A percentile compares a stretch with the other conserved stretches of the same genome.
Conservation (phyloP, 2,113 vertebrate species). For the Pelvicachromis taeniatus region DNA sequence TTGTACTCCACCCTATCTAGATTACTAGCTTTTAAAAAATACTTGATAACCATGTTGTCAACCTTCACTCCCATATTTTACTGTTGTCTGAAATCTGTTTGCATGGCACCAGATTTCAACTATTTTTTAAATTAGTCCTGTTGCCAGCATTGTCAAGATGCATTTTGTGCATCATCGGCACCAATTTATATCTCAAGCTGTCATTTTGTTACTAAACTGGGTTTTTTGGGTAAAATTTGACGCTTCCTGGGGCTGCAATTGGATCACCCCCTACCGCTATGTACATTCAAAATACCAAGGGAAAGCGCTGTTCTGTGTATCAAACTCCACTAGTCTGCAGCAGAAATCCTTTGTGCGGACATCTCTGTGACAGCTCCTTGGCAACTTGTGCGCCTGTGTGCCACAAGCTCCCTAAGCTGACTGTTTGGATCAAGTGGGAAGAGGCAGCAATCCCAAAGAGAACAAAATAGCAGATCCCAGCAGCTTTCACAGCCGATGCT, state of each 20-base stretch:
- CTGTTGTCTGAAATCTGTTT: slow-evolving; percentile 23
- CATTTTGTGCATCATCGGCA: slow-evolving; percentile 12
- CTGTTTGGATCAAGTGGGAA: slow-evolving; percentile 71
- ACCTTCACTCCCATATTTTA: neutral
- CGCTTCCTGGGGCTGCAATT: slow-evolving; percentile 41
- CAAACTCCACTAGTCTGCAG: slow-evolving; percentile 60
- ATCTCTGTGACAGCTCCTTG: slow-evolving; percentile 70
- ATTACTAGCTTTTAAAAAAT: neutral
- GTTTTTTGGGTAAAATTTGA: slow-evolving; percentile 14
- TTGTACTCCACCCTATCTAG: neutral
- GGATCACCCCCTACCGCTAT: slow-evolving; percentile 48
- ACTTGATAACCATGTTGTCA: neutral
- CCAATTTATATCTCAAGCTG: slow-evolving; percentile 39
- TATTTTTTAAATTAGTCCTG: slow-evolving; percentile 7
- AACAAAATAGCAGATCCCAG: slow-evolving; percentile 71
- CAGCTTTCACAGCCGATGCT: slow-evolving; percentile 67
- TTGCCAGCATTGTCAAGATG: slow-evolving; percentile 29
- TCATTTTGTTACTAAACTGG: slow-evolving; percentile 47
- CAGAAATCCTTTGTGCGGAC: slow-evolving; percentile 66
- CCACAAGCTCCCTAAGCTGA: slow-evolving; percentile 68
- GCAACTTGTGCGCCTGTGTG: slow-evolving; percentile 64
- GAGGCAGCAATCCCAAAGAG: slow-evolving; percentile 70
- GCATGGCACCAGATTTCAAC: neutral
- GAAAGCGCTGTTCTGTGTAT: slow-evolving; percentile 54
- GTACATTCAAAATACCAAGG: slow-evolving; percentile 62